A percentile compares a stretch with the other conserved stretches of the same genome.
Conservation (phyloP, 2,888 invertebrate genomes). For the Acleris cristana region DNA sequence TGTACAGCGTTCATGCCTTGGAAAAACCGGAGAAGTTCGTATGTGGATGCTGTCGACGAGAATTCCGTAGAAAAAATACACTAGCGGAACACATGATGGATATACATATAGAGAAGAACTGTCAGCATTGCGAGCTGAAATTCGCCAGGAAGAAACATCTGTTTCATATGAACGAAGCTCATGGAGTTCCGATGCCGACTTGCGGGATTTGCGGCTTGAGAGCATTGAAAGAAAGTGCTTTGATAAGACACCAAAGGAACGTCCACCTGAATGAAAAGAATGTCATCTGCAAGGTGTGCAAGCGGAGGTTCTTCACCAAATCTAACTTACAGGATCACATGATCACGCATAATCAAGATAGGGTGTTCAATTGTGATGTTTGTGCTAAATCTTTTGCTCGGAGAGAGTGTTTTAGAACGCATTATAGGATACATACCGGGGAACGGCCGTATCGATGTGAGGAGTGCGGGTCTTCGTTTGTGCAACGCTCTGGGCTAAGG, state of each 20-base stretch:
- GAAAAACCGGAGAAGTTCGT: constrained; percentile 38
- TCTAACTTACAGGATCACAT: constrained; percentile 49
- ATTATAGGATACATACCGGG: constrained; percentile 46
- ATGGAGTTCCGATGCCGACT: constrained; percentile 48
- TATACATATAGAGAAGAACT: constrained; percentile 44
- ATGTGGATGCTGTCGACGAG: constrained; percentile 43
- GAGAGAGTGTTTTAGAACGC: constrained; percentile 40
- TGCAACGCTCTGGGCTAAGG: constrained; percentile 44
- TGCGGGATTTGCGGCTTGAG: constrained; percentile 49
- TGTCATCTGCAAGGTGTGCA: constrained; percentile 45
- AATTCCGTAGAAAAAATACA: constrained; percentile 49
- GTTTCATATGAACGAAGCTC: constrained; percentile 48
- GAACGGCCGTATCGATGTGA: constrained; percentile 42
- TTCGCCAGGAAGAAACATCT: constrained; percentile 43
- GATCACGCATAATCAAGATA: constrained; percentile 46
- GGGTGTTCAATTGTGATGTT: constrained; percentile 42
- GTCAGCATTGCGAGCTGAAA: constrained; percentile 40
- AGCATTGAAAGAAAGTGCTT: constrained; percentile 39
- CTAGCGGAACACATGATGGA: constrained; percentile 46
- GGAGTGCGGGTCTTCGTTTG: constrained; percentile 41
- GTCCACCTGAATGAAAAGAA: constrained; percentile 50
- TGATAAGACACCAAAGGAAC: constrained; percentile 47
- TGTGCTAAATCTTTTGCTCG: constrained; percentile 41
- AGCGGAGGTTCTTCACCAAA: constrained; percentile 49
- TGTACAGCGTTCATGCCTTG: constrained; percentile 32